Percentiles rank a stretch among this genome's conserved stretches.
phyloP scores from a whole-genome alignment of 1,140 invertebrate species.

The Aphis gossypii region DNA sequence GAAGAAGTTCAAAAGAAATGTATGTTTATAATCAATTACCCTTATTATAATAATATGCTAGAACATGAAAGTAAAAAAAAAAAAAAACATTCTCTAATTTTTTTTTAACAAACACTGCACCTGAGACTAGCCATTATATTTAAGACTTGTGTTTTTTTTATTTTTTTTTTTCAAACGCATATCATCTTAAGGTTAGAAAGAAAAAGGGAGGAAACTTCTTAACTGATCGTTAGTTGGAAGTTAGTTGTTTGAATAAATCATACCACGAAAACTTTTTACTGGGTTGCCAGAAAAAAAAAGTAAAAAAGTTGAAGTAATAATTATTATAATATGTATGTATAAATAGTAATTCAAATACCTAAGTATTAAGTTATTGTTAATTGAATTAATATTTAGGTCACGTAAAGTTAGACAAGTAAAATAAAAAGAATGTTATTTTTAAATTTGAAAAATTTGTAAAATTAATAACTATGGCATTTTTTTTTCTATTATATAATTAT shows the following conservation, averaged over 20 bases:
- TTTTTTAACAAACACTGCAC: background rate
- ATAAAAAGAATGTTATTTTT: background rate
- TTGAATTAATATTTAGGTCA: too few relatives aligned
- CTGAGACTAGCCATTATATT: conserved; percentile 25
- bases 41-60: background rate
- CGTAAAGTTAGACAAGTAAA: background rate
- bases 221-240: conserved; percentile 10
- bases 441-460: background rate
- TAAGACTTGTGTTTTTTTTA: background rate
- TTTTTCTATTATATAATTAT: background rate
- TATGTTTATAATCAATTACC: background rate
- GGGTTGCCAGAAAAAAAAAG: background rate
- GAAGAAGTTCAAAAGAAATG: background rate
- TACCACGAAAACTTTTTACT: conserved; percentile 16
- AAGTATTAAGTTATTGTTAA: background rate
- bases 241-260: conserved; percentile 32
- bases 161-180: background rate
- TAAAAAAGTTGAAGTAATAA: conserved; percentile 11
- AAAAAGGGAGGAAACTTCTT: conserved; percentile 33
- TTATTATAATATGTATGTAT: background rate
- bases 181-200: background rate
- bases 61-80: background rate
- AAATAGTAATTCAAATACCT: background rate
- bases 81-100: background rate
- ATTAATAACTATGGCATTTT: background rate